Conservation (phyloP, 2,113 vertebrate species). For the Oreotrochilus melanogaster region DNA sequence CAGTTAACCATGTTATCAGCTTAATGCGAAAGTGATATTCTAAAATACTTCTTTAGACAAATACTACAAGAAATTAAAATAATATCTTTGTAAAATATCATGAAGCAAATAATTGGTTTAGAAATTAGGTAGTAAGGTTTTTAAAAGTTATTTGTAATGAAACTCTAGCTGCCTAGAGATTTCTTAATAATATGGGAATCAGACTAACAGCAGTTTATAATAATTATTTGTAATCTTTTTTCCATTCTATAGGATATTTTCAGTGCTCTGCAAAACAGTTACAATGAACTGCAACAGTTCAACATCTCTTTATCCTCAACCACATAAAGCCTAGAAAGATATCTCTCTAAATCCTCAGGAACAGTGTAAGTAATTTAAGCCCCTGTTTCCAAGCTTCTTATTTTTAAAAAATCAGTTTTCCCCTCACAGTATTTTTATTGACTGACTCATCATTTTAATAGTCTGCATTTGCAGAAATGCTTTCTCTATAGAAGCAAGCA, state of each 20-base stretch:
- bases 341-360: neutral
- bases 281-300: neutral
- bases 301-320: slow-evolving; percentile 15
- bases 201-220: neutral
- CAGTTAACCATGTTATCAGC: neutral
- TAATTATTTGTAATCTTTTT: neutral
- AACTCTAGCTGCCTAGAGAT: neutral
- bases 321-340: neutral
- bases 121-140: neutral
- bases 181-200: neutral
- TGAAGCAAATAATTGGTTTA: neutral
- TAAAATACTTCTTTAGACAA: neutral
- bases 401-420: neutral
- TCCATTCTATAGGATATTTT: neutral
- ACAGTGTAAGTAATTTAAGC: neutral
- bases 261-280: neutral
- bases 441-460: neutral
- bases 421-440: neutral
- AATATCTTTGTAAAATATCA: neutral
- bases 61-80: neutral
- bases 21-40: neutral
- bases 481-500: neutral
- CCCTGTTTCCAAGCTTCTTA: neutral
- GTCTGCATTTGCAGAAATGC: neutral
- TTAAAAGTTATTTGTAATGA: neutral